Conservation (phyloP, 2,888 invertebrate genomes). For the Amaurobius ferox region DNA sequence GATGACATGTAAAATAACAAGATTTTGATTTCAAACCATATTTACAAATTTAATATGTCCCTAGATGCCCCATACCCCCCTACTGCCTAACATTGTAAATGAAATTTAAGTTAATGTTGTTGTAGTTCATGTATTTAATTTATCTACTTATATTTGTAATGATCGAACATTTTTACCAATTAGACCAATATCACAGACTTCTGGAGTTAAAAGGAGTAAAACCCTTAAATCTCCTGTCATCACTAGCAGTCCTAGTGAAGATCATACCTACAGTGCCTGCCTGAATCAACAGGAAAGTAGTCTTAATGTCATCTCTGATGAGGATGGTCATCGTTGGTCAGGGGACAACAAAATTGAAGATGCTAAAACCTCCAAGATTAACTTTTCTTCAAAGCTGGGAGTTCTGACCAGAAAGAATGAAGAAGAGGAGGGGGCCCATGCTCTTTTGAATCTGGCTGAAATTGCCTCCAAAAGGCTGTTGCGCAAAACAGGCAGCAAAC, state of each 20-base stretch:
- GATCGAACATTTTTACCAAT: neutral
- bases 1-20: too few relatives aligned
- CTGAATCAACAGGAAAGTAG: constrained; percentile 43
- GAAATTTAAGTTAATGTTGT: too few relatives aligned
- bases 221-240: constrained; percentile 80
- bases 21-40: too few relatives aligned
- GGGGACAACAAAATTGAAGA: constrained; percentile 10
- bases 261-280: constrained; percentile 89
- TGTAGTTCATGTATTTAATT: too few relatives aligned
- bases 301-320: constrained; percentile 19
- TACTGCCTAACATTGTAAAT: too few relatives aligned
- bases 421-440: constrained; percentile 65
- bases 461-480: constrained; percentile 59
- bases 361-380: neutral
- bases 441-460: constrained; percentile 68
- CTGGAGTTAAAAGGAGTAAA: constrained; percentile 34
- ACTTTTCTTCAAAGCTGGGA: constrained; percentile 6
- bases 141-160: too few relatives aligned
- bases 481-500: constrained; percentile 20
- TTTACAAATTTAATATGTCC: too few relatives aligned
- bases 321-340: constrained; percentile 18
- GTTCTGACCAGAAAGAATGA: constrained; percentile 24
- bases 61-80: too few relatives aligned
- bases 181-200: constrained; percentile 23
- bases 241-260: constrained; percentile 92